phyloP scores from a whole-genome alignment of 2,113 vertebrate species.

The Hirundichthys speculiger region DNA sequence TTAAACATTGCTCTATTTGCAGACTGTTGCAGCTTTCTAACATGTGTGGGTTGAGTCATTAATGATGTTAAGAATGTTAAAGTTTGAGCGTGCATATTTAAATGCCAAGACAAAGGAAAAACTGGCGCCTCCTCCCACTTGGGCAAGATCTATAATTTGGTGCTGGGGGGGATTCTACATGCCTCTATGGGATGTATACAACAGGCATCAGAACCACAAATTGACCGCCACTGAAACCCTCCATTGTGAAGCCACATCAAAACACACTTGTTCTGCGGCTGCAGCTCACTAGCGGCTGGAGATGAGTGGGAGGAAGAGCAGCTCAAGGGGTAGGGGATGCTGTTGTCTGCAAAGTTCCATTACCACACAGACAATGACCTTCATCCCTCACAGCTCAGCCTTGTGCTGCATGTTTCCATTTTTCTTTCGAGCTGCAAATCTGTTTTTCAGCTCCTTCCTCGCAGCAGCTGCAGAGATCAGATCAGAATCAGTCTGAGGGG shows the following conservation, averaged over 20 bases:
- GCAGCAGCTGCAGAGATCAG: conserved; percentile 55
- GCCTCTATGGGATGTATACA: conserved; percentile 31
- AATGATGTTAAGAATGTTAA: no score
- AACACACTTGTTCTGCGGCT: conserved; percentile 60
- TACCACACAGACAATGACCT: conserved; percentile 61
- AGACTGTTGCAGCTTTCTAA: no score
- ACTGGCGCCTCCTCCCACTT: no score
- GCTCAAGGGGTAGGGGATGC: conserved; percentile 50
- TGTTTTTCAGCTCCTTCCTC: conserved; percentile 32
- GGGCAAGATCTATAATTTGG: no score
- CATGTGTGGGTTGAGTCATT: no score
- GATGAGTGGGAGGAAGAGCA: conserved; percentile 20
- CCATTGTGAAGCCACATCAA: conserved; percentile 66
- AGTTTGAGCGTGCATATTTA: no score
- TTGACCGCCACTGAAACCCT: conserved; percentile 48
- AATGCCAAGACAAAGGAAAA: no score
- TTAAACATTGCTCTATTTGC: no score
- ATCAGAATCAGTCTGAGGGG: conserved; percentile 9
- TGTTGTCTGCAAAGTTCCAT: conserved; percentile 63
- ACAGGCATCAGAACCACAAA: conserved; percentile 40
- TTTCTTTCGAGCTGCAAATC: conserved; percentile 22
- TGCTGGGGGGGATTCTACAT: conserved; percentile 14
- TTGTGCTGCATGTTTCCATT: conserved; percentile 49
- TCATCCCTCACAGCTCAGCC: conserved; percentile 59
- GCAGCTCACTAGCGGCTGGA: conserved; percentile 11